A percentile compares a stretch with the other conserved stretches of the same genome.
These are phyloP conservation scores for Archips crataeganus DNA, from an alignment of 2,888 invertebrate species.

Conservation along the genomic window DNA sequence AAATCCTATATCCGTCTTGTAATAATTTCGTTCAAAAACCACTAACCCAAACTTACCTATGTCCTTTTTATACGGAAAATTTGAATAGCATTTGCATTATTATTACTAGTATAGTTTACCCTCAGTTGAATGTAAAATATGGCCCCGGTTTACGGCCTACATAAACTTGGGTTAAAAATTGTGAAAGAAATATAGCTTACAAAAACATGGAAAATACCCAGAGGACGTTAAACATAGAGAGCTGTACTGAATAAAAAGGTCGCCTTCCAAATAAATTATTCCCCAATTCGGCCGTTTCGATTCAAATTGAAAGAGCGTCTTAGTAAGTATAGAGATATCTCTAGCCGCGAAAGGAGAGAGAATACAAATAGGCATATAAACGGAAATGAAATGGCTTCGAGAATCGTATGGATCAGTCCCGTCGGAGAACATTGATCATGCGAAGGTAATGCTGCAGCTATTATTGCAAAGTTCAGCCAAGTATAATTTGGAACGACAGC, in stretches of 20 bases:
- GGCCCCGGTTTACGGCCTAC: slow-evolving; percentile 39
- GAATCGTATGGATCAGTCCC: slow-evolving; percentile 72
- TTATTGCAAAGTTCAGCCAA: slow-evolving; percentile 44
- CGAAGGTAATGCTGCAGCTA: slow-evolving; percentile 58
- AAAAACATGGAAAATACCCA: slow-evolving; percentile 62
- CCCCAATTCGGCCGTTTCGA: slow-evolving; percentile 80
- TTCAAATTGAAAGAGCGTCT: slow-evolving; percentile 83
- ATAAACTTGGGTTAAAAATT: slow-evolving; percentile 43
- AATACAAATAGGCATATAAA: slow-evolving; percentile 82
- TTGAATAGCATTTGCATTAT: slow-evolving; percentile 27
- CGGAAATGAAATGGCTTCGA: slow-evolving; percentile 78
- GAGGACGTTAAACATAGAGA: slow-evolving; percentile 66
- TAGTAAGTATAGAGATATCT: slow-evolving; percentile 75
- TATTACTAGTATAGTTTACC: slow-evolving; percentile 34
- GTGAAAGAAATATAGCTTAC: slow-evolving; percentile 46
- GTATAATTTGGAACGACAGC: slow-evolving; percentile 12
- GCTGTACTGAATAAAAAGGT: slow-evolving; percentile 72
- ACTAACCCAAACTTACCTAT: slow-evolving; percentile 7
- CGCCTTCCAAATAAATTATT: slow-evolving; percentile 79
- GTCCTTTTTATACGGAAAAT: slow-evolving; percentile 22
- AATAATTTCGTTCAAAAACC: not conserved
- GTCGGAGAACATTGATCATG: slow-evolving; percentile 63
- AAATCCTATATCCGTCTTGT: not conserved
- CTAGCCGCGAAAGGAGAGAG: slow-evolving; percentile 76
- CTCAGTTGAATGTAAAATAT: slow-evolving; percentile 30